Evolutionary conservation across 2,113 vertebrate species (phyloP).

Genomic region (Limnothrissa miodon): DNA sequence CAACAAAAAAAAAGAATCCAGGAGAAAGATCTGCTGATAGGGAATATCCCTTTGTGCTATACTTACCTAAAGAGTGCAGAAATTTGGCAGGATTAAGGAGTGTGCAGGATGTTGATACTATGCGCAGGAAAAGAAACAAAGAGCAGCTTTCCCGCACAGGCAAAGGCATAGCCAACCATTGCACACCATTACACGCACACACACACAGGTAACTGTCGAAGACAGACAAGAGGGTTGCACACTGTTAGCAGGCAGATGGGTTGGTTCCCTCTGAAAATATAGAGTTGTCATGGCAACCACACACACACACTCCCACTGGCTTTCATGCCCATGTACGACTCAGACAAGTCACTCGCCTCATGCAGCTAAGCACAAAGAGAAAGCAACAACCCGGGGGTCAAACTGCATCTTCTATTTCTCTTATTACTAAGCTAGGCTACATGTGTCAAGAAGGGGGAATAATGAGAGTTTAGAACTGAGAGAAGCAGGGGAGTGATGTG

Average conservation of each 20-base stretch:
- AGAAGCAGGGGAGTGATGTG: neutral
- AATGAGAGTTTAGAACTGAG: neutral
- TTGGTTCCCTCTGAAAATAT: slow-evolving; percentile 32
- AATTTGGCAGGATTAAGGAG: slow-evolving; percentile 21
- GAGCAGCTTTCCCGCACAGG: slow-evolving; percentile 35
- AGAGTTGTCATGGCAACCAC: slow-evolving; percentile 61
- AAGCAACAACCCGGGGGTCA: neutral
- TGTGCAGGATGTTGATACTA: slow-evolving; percentile 61
- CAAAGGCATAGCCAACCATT: slow-evolving; percentile 16
- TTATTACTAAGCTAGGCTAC: neutral
- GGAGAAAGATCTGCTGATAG: neutral
- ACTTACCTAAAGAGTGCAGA: slow-evolving; percentile 11
- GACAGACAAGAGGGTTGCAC: slow-evolving; percentile 20
- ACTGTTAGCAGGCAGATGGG: slow-evolving; percentile 38
- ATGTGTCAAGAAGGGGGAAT: neutral
- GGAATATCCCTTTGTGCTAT: neutral
- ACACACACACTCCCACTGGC: slow-evolving; percentile 23
- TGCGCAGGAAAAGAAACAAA: slow-evolving; percentile 57
- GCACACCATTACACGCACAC: slow-evolving; percentile 17
- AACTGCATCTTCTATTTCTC: neutral
- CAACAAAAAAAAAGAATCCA: slow-evolving; percentile 37
- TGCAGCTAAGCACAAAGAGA: neutral
- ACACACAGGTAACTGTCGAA: slow-evolving; percentile 23
- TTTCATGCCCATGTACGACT: neutral
- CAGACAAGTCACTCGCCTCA: neutral